Base-by-base conservation (phyloP, 92 coral and sea anemone genomes). In the Meandrina meandrites region DNA sequence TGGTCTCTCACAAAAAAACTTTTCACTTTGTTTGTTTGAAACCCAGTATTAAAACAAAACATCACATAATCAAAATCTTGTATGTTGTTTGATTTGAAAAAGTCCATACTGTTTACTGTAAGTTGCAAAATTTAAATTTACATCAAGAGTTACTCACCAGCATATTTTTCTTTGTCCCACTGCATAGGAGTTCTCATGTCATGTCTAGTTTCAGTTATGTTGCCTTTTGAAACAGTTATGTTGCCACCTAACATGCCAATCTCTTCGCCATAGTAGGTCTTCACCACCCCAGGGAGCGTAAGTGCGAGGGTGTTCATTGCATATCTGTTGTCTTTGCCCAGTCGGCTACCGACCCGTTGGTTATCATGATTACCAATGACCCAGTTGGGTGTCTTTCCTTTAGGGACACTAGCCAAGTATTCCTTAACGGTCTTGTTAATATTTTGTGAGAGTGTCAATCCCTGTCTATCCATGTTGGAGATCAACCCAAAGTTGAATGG, bases 231-330 rank as follows among this genome's bases (percentile, higher is more conserved):
- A 50, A 72, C 73, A 47, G 40, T 15, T 22, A 32, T 68, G 69
- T 69, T 75, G 21, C 71, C 82, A 83, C 84, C 68, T 31, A 79
- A 75, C 95, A 96, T 91, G 10, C 99, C 99, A 85, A 95, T 90
- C 84, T 97, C 99, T 82, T 93, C 95, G 27, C 99, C 99, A 92
- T 89, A 93, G 83, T 89, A 91, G 5, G 94, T 84, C 24, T 79
- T 30, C 7, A 95, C 97, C 47, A 84, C 81, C 9, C 99, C 99
- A 19, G 99, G 99, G n/a, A 97, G 90, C 8, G 97, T 93, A n/a
- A 97, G 80, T 16, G 88, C 83, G 28, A 97, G 92, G 72, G 92
- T 98, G 87, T 97, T 93, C 90, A 97, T 85, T 0, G 99, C 94
- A 86, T 91, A 77, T 37, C 89, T 85, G 50, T 93, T 37, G 4